phyloP scores from a whole-genome alignment of 2,797 vertebrate genomes.

The Etheostoma nigrum region DNA sequence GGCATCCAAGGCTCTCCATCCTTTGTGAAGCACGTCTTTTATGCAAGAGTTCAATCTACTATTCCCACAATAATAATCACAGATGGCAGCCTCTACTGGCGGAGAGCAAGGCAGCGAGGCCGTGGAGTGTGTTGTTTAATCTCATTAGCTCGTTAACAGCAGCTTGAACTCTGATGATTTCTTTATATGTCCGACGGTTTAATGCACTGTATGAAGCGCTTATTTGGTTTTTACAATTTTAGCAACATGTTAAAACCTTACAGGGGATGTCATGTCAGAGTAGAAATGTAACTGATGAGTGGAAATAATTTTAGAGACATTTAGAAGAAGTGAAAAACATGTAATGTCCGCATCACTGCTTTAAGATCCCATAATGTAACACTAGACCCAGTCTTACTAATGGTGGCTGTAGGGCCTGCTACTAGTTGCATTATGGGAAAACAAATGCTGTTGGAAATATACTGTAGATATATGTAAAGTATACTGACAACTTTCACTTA shows the following conservation, averaged over 20 bases:
- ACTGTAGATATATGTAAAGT: not conserved
- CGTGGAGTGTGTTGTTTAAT: constrained; percentile 31
- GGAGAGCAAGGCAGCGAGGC: constrained; percentile 27
- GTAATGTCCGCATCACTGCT: too few relatives aligned
- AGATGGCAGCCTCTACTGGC: constrained; percentile 27
- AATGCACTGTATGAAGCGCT: not conserved
- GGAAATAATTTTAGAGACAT: not conserved
- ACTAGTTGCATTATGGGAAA: not conserved
- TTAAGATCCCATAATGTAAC: too few relatives aligned
- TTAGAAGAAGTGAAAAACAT: too few relatives aligned
- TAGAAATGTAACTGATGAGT: not conserved
- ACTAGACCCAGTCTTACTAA: not conserved
- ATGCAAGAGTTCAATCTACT: constrained; percentile 40
- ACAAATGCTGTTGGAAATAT: not conserved
- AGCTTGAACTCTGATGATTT: constrained; percentile 37
- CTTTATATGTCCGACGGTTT: not conserved
- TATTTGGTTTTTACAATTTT: not conserved
- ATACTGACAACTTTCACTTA: not conserved
- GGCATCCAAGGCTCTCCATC: constrained; percentile 37
- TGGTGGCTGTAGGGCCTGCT: not conserved
- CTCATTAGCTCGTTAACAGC: constrained; percentile 47
- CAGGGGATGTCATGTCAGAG: not conserved
- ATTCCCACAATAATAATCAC: constrained; percentile 41
- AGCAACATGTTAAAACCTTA: not conserved
- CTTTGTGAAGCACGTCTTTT: constrained; percentile 46